These are phyloP conservation scores for Cyprinodon diabolis DNA, from an alignment of 2,797 vertebrate genomes.

Conservation along the genomic window DNA sequence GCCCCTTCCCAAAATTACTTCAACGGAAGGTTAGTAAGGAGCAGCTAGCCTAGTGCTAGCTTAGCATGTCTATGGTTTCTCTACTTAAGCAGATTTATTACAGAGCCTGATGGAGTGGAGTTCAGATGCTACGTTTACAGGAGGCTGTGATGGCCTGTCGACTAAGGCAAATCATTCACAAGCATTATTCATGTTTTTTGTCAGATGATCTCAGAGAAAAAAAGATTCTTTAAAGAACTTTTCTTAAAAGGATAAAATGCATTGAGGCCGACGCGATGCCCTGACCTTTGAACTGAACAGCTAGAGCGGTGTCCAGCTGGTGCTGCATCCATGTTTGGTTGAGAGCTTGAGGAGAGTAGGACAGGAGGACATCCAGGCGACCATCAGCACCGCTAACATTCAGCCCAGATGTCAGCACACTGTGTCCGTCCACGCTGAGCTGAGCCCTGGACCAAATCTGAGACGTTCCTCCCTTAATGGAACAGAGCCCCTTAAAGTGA, in stretches of 20 bases:
- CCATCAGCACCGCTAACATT: constrained; percentile 62
- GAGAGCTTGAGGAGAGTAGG: constrained; percentile 63
- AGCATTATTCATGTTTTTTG: too few relatives aligned
- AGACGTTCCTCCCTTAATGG: constrained; percentile 52
- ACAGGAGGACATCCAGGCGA: constrained; percentile 63
- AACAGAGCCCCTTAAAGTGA: constrained; percentile 66
- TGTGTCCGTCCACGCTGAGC: constrained; percentile 67
- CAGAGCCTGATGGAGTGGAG: too few relatives aligned
- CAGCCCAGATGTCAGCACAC: constrained; percentile 68
- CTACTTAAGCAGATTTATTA: too few relatives aligned
- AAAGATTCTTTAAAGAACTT: background rate
- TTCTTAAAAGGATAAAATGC: background rate
- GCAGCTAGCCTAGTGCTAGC: too few relatives aligned
- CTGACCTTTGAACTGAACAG: constrained; percentile 76
- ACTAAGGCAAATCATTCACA: too few relatives aligned
- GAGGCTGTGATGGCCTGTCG: too few relatives aligned
- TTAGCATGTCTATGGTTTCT: too few relatives aligned
- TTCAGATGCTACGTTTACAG: too few relatives aligned
- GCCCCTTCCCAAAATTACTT: too few relatives aligned
- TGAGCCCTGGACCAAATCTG: constrained; percentile 65
- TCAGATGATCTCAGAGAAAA: background rate
- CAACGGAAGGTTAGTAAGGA: too few relatives aligned
- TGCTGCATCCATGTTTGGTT: constrained; percentile 53
- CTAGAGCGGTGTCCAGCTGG: constrained; percentile 53
- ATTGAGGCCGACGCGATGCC: background rate